Evolutionary conservation across 2,113 vertebrate genomes (phyloP), one percentile per base, ranked within the genome.

Genomic region (Eolophus roseicapilla): DNA sequence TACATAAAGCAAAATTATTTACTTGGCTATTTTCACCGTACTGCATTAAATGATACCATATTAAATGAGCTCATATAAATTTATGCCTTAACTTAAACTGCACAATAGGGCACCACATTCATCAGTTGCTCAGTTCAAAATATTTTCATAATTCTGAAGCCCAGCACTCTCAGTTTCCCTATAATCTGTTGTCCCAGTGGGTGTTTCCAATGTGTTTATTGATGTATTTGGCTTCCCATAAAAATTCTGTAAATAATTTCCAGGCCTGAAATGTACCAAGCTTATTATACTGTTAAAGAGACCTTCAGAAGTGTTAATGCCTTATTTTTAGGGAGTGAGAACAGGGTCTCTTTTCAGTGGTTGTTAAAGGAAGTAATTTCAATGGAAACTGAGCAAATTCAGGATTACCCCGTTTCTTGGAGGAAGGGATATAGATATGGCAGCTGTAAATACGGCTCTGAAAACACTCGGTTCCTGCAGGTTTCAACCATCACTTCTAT

Each of bases 201-300:
- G 31, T 91, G 89, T 71, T 93, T 92, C 55, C 70, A 86, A 35
- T 39, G 57, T 75, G 29, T 67, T 81, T 91, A 81, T 57, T 71
- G 81, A 91, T 52, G 18, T 52, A 87, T 79, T 87, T 93, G 77
- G 74, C 74, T 92, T 87, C 62, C 44, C 69, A 89, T 76, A 78
- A 95, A 85, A 87, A 89, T 52, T 71, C 46, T 43, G 52, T 74
- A 89, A 93, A 65, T 90, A 86, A 92, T 69, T 95, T 82, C 53
- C 52, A 71, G 68, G 44, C 35, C 52, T 75, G 55, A 86, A 89
- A 76, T 5, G 57, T 82, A 79, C 14, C 23, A 75, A 71, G 50
- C 27, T 59, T 91, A 74, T 67, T 74, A 74, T 18, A n/a, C 39
- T 75, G 80, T 33, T 86, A 63, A 73, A 86, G 88, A 78, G 86